Percentiles rank a stretch among this genome's conserved stretches.
phyloP scores from a whole-genome alignment of 1,140 invertebrate species.

The Acyrthosiphon pisum region DNA sequence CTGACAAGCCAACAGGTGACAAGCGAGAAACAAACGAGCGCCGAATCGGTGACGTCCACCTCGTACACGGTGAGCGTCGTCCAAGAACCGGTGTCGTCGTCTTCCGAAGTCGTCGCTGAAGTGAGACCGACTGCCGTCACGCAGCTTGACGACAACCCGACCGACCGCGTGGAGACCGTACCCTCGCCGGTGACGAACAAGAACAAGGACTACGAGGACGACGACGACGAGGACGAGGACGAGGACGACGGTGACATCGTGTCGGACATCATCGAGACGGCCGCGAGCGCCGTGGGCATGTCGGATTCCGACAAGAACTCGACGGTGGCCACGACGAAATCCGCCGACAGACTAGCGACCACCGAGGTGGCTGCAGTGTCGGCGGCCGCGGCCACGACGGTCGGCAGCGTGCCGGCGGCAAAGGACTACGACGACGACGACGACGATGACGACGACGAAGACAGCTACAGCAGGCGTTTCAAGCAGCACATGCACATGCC shows the following conservation, averaged over 20 bases:
- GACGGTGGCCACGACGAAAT: neutral
- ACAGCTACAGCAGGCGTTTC: conserved; percentile 43
- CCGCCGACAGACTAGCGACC: neutral
- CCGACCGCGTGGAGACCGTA: conserved; percentile 59
- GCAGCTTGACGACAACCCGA: conserved; percentile 58
- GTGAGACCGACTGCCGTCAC: neutral
- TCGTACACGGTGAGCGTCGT: conserved; percentile 59
- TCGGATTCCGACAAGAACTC: conserved; percentile 57
- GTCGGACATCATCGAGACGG: conserved; percentile 60
- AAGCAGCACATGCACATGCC: neutral
- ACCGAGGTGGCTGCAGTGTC: neutral
- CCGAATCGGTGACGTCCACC: conserved; percentile 59
- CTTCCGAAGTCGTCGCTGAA: neutral
- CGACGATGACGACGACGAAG: conserved; percentile 53
- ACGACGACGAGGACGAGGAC: conserved; percentile 61
- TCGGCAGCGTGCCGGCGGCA: conserved; percentile 14
- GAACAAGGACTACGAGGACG: conserved; percentile 57
- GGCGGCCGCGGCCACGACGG: neutral
- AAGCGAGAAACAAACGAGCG: conserved; percentile 11
- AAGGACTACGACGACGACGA: conserved; percentile 49
- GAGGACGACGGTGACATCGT: conserved; percentile 61
- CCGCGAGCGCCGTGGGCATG: conserved; percentile 59
- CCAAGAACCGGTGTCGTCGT: conserved; percentile 31
- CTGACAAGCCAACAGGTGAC: conserved; percentile 21
- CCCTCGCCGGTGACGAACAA: conserved; percentile 53